Percentiles rank a stretch among this genome's conserved stretches.
These are phyloP conservation scores for Megastigmus dorsalis DNA, from an alignment of 2,888 invertebrate genomes.

Conservation along the genomic window DNA sequence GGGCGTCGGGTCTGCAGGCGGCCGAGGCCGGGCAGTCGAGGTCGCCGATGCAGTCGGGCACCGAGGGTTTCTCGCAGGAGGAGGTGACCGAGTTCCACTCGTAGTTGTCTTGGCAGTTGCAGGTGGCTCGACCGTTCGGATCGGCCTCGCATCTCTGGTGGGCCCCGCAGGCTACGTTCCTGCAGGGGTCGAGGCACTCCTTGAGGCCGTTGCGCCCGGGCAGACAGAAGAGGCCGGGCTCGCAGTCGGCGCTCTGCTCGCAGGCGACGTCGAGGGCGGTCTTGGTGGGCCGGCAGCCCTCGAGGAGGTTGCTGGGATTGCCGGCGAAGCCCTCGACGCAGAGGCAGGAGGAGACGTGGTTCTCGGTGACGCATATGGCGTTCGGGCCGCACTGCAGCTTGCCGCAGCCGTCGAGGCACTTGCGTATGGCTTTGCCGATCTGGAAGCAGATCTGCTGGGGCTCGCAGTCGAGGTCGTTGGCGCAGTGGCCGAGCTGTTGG, in stretches of 20 bases:
- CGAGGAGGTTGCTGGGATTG: conserved; percentile 86
- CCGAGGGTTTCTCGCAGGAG: conserved; percentile 88
- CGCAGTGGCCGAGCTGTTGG: conserved; percentile 83
- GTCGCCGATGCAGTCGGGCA: conserved; percentile 86
- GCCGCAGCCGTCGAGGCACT: conserved; percentile 91
- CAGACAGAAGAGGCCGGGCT: conserved; percentile 82
- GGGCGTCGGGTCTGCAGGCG: conserved; percentile 87
- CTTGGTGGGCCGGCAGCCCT: conserved; percentile 86
- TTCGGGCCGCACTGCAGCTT: conserved; percentile 94
- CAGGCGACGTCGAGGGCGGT: conserved; percentile 79
- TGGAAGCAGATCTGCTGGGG: conserved; percentile 92
- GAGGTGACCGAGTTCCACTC: conserved; percentile 90
- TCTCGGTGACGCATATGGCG: conserved; percentile 88
- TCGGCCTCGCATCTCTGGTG: conserved; percentile 88
- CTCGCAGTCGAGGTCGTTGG: conserved; percentile 87
- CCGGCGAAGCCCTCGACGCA: conserved; percentile 89
- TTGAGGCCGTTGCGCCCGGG: conserved; percentile 78
- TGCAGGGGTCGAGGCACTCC: conserved; percentile 87
- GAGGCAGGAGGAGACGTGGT: conserved; percentile 90
- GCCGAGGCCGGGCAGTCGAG: conserved; percentile 82
- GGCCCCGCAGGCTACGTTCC: conserved; percentile 86
- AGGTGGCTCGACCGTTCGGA: conserved; percentile 81
- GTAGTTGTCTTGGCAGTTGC: conserved; percentile 86
- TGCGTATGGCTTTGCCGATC: conserved; percentile 84
- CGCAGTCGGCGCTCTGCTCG: conserved; percentile 83